These are phyloP conservation scores for Crotalus horridus DNA, from an alignment of 2,113 vertebrate species.

Conservation along the genomic window DNA sequence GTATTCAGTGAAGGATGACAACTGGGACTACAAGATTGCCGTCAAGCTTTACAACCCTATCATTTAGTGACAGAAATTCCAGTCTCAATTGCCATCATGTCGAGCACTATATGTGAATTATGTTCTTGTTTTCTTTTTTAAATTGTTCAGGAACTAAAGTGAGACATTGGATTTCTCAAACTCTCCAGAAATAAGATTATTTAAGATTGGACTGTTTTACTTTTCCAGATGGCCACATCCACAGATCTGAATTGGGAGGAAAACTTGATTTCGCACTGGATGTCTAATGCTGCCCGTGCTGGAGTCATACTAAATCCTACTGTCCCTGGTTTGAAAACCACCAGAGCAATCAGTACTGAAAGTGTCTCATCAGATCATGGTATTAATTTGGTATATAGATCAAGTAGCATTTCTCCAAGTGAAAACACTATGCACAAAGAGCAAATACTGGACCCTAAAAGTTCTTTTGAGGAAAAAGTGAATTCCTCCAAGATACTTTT, in stretches of 20 bases:
- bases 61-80: background rate
- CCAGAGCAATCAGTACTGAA: conserved; percentile 47
- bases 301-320: conserved; percentile 80
- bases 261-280: conserved; percentile 77
- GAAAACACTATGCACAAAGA: conserved; percentile 68
- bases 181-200: background rate
- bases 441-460: conserved; percentile 31
- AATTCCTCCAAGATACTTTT: conserved; percentile 27
- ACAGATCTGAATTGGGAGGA: conserved; percentile 68
- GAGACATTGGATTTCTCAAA: background rate
- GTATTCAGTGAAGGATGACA: background rate
- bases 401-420: conserved; percentile 72
- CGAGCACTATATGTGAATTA: background rate
- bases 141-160: conserved; percentile 46
- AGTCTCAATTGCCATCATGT: background rate
- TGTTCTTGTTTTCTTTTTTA: background rate
- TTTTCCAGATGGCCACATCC: conserved; percentile 78
- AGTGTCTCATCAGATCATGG: conserved; percentile 63
- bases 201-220: conserved; percentile 9
- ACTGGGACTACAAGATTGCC: background rate
- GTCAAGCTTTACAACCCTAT: background rate
- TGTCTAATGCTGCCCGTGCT: conserved; percentile 74
- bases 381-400: conserved; percentile 64
- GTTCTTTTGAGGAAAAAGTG: conserved; percentile 29
- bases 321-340: conserved; percentile 63